Evolutionary conservation across 1,140 invertebrate genomes (phyloP), one percentile per base, ranked within the genome.

Genomic region (Patella vulgata): DNA sequence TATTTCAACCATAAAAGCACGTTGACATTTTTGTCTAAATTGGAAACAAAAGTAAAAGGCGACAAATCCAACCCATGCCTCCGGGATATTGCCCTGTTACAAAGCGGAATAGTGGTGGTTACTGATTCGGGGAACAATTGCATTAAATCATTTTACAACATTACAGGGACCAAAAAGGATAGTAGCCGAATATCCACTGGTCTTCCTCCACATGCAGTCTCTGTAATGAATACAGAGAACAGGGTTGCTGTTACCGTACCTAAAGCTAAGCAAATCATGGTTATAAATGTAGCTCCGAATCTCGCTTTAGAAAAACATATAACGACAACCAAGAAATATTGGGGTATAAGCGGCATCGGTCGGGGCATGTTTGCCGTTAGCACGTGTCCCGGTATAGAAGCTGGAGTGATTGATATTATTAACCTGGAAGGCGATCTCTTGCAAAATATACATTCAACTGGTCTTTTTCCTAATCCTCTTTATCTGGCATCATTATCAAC

Each of bases 221-320:
- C n/a, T 33, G 39, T 14, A 11, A 17, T 36, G 19, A 44, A 36
- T 31, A 44, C 43, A 8, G 14, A 5, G 6, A 14, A 36, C 0
- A n/a, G 36, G 30, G 44, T 50, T 30, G 56, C 56, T 0, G 42
- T 59, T 2, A 59, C 56, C 12, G 43, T 59, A n/a, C 56, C 56
- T 47, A 40, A 19, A 17, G 56, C 19, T 1, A 46, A 47, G 21
- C 56, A 59, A 27, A 31, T 59, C 23, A 30, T n/a, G 9, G 12
- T 59, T 33, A 21, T 48, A 11, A 28, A 28, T 9, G 44, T 30
- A 42, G 19, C 19, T 0, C 44, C 28, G 3, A 19, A 31, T 31
- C 43, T 50, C 0, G 25, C 48, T 12, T 31, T 36, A 21, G 33
- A 36, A 5, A 36, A 36, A 36, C 33, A 8, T 25, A 54, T 17